phyloP scores from a whole-genome alignment of 2,113 vertebrate genomes.

The Fregata magnificens region DNA sequence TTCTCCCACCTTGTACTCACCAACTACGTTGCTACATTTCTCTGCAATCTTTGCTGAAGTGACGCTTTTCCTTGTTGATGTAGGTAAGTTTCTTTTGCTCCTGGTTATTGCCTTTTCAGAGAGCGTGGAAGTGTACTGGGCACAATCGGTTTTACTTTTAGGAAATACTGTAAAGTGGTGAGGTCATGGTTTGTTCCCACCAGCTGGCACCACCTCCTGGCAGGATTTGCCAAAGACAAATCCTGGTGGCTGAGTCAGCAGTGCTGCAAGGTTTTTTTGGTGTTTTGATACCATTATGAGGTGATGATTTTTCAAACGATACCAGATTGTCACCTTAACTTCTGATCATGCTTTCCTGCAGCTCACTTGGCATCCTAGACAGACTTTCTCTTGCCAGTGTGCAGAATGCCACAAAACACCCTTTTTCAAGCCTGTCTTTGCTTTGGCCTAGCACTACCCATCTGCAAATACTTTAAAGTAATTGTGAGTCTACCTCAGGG shows the following conservation, averaged over 20 bases:
- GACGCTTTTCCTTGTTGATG: background rate
- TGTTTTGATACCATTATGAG: background rate
- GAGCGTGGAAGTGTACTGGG: rapidly evolving
- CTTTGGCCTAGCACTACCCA: background rate
- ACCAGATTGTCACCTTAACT: background rate
- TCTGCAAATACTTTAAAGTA: background rate
- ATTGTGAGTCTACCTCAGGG: background rate
- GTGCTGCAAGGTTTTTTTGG: rapidly evolving
- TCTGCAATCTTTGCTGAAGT: background rate
- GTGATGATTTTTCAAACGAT: background rate
- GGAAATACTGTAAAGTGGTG: background rate
- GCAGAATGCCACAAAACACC: background rate
- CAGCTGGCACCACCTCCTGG: background rate
- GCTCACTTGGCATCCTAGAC: background rate
- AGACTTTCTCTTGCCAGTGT: background rate
- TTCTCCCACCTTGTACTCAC: background rate
- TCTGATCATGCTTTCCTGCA: background rate
- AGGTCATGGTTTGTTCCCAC: rapidly evolving
- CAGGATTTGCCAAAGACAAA: background rate
- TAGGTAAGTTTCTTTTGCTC: background rate
- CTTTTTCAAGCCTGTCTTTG: background rate
- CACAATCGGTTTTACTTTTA: background rate
- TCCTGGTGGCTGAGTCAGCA: rapidly evolving
- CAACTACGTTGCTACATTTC: rapidly evolving
- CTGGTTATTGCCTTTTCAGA: background rate